Percentiles rank a stretch among this genome's conserved stretches.
Evolutionary conservation across 2,888 invertebrate species (phyloP).

Genomic region (Acleris laterana): DNA sequence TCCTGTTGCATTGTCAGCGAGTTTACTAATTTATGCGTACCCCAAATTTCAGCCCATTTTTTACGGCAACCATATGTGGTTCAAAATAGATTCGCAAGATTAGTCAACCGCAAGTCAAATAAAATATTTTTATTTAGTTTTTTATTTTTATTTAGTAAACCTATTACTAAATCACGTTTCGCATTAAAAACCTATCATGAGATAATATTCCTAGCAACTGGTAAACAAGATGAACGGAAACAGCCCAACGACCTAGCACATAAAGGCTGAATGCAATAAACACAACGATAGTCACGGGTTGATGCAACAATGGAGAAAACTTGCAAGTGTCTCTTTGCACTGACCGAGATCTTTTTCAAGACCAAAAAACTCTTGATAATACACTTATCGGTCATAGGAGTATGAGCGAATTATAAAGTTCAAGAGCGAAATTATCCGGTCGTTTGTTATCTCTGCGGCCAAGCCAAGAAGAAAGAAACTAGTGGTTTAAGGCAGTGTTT

Average conservation of each 20-base stretch:
- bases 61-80: too few relatives aligned
- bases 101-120: too few relatives aligned
- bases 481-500: constrained; percentile 36
- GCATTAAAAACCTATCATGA: constrained; percentile 6
- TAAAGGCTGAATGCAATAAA: neutral
- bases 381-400: constrained; percentile 28
- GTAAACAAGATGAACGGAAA: constrained; percentile 17
- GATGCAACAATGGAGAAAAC: constrained; percentile 25
- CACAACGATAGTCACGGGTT: constrained; percentile 9
- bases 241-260: constrained; percentile 13
- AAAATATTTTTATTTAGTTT: too few relatives aligned
- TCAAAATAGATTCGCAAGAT: too few relatives aligned
- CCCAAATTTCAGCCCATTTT: too few relatives aligned
- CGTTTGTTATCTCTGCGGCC: constrained; percentile 10
- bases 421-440: constrained; percentile 14
- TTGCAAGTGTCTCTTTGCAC: constrained; percentile 6
- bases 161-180: constrained; percentile 1
- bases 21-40: too few relatives aligned
- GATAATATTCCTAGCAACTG: constrained; percentile 10
- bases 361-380: constrained; percentile 17
- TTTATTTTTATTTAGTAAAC: neutral
- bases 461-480: constrained; percentile 36
- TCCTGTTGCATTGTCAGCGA: too few relatives aligned
- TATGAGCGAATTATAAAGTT: constrained; percentile 16
- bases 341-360: constrained; percentile 23